Evolutionary conservation across 2,797 vertebrate species (phyloP).

Genomic region (Oceanodroma leucorhoa): DNA sequence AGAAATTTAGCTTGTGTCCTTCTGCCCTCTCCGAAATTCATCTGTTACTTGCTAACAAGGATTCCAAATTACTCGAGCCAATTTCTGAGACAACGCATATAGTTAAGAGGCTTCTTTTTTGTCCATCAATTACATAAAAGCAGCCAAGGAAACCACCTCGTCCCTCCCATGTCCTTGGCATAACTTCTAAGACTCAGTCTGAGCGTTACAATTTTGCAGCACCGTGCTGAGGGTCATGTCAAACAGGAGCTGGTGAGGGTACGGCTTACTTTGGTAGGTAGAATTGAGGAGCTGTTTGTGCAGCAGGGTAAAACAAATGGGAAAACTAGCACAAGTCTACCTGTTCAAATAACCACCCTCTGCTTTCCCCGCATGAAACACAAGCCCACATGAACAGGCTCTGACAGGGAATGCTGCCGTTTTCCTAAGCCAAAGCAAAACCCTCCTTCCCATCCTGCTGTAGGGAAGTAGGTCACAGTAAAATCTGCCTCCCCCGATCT

Average conservation of each 20-base stretch:
- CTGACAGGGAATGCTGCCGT: background rate
- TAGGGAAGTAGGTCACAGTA: background rate
- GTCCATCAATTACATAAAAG: background rate
- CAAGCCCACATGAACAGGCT: background rate
- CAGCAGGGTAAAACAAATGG: background rate
- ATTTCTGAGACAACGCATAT: background rate
- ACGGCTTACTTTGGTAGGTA: background rate
- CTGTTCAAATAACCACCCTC: background rate
- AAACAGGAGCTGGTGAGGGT: background rate
- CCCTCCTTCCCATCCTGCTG: background rate
- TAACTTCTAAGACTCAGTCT: background rate
- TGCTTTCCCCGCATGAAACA: background rate
- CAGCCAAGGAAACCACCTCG: background rate
- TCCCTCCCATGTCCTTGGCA: background rate
- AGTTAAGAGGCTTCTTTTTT: background rate
- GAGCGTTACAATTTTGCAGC: background rate
- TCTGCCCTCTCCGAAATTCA: background rate
- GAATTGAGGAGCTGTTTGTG: background rate
- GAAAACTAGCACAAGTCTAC: background rate
- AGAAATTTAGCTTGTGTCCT: background rate
- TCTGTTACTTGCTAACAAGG: background rate
- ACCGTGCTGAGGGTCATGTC: rapidly evolving
- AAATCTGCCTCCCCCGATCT: background rate
- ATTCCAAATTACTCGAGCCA: background rate
- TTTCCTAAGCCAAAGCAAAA: background rate